These are phyloP conservation scores for Pseudopipra pipra DNA, from an alignment of 2,113 vertebrate genomes.

Conservation along the genomic window DNA sequence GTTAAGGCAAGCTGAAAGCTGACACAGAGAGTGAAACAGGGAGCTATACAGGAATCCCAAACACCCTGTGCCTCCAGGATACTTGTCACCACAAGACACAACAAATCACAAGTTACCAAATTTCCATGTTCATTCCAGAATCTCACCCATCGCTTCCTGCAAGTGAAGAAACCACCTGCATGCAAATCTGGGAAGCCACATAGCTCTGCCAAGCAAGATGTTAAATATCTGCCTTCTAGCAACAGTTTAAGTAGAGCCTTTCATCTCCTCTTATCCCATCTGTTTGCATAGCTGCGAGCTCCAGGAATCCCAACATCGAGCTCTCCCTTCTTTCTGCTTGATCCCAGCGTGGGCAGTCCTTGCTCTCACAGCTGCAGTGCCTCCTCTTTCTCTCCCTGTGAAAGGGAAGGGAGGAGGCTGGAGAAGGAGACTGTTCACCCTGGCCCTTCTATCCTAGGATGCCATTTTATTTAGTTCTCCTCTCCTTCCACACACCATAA, in stretches of 20 bases:
- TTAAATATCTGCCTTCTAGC: neutral
- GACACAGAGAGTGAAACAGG: neutral
- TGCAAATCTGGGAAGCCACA: neutral
- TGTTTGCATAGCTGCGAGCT: neutral
- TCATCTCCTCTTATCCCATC: neutral
- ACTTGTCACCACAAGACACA: neutral
- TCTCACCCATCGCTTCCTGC: neutral
- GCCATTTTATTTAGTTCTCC: neutral
- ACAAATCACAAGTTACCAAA: neutral
- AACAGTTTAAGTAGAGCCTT: neutral
- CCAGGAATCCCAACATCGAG: fast-evolving
- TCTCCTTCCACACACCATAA: neutral
- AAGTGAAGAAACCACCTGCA: neutral
- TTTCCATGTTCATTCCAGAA: neutral
- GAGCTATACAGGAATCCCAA: neutral
- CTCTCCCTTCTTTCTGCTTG: neutral
- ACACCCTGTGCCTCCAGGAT: neutral
- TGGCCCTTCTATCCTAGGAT: neutral
- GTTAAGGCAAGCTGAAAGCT: neutral
- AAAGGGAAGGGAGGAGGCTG: neutral
- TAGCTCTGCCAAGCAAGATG: neutral
- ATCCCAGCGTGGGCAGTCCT: neutral
- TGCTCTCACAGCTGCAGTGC: neutral
- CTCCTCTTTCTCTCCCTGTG: neutral
- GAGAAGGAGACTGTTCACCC: neutral